Base-by-base conservation (phyloP, 2,113 vertebrate species). In the Brachyhypopomus gauderio region DNA sequence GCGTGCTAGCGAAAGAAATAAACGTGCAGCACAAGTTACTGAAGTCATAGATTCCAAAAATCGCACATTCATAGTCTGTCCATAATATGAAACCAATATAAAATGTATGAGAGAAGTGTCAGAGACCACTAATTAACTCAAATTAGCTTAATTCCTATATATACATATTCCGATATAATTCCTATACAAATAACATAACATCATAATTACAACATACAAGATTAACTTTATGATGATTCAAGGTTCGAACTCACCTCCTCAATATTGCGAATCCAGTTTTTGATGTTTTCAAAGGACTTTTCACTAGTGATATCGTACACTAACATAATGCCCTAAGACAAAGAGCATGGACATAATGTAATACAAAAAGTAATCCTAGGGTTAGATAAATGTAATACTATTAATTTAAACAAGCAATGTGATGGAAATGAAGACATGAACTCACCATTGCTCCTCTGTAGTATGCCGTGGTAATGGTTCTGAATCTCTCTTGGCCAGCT, bases 231-330 rank as follows among this genome's bases (percentile, higher is more conserved):
- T 48, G 11, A 6, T 23, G 7, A 7, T 79, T 3, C 38, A 77
- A 12, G 1, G 4, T 2, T 2, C 41, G 19, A 72, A 52, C 87
- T 89, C 89, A 98, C 97, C 95, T 98, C 96, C 89, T 99, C 97
- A 82, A 99, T 99, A 89, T 99, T 99, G 86, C 97, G 94, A 86
- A 98, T 98, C 97, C 97, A 99, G 88, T 99, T 99, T 90, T 98
- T 98, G 84, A 99, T 99, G 90, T 98, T 99, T 88, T 99, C 97
- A 89, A 98, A 99, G 64, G 97, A 99, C 86, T 98, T 99, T 81
- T 99, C 96, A 72, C 97, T 99, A 89, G 96, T 95, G 91, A 98
- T 98, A 88, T 99, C 97, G 87, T 98, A 99, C 30, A 98, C 97
- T 91, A 99, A 89, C 97, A 99, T 98, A 83, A 98, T 98, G 67